A percentile compares a stretch with the other conserved stretches of the same genome.
Conservation (phyloP, 2,888 invertebrate genomes). For the Rosalia funebris region DNA sequence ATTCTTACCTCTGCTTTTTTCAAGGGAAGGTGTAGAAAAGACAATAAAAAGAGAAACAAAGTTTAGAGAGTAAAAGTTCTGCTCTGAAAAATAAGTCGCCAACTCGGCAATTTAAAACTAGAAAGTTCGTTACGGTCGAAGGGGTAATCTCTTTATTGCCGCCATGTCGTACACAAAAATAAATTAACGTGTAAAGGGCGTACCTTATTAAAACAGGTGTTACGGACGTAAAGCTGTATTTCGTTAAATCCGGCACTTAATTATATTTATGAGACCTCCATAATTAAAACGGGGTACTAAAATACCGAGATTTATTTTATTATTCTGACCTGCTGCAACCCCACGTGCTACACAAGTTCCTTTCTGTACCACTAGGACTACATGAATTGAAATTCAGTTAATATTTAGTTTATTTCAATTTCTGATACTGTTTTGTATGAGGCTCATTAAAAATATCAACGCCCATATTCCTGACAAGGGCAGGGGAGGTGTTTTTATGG, state of each 20-base stretch:
- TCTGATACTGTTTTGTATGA: no score
- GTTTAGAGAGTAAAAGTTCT: not conserved
- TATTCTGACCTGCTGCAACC: not conserved
- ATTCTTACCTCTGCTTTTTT: not conserved
- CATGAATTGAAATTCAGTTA: no score
- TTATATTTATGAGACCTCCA: conserved; percentile 8
- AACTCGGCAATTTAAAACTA: not conserved
- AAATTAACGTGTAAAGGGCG: not conserved
- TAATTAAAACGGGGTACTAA: conserved; percentile 1
- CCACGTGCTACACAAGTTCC: no score
- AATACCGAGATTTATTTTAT: not conserved
- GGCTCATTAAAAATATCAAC: no score
- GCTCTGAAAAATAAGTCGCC: not conserved
- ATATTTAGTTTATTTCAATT: no score
- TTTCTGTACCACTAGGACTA: no score
- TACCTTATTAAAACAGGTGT: conserved; percentile 13
- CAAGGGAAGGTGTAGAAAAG: not conserved
- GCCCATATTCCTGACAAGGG: no score
- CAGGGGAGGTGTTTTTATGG: no score
- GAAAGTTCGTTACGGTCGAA: not conserved
- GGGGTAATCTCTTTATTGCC: not conserved
- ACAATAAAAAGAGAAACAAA: not conserved
- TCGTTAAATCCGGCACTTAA: conserved; percentile 16
- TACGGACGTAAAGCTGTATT: not conserved
- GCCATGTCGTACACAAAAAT: not conserved